A percentile compares a stretch with the other conserved stretches of the same genome.
These are phyloP conservation scores for honey bee (Apis mellifera) DNA, from an alignment of 1,140 invertebrate species.

Conservation along the genomic window DNA sequence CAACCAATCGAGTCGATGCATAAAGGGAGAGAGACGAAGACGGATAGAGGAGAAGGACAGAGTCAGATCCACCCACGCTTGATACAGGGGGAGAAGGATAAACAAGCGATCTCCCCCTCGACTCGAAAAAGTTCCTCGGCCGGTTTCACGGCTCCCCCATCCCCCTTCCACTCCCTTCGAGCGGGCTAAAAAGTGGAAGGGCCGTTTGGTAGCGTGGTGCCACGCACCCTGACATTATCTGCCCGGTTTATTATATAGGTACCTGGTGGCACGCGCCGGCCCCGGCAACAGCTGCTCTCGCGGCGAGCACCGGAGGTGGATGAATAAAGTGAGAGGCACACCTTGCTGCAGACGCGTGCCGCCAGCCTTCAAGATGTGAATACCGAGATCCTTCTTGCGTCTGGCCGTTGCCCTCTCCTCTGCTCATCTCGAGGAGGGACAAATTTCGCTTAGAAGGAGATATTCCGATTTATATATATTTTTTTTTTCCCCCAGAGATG, in stretches of 20 bases:
- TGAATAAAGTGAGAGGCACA: constrained; percentile 76
- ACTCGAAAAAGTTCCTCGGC: constrained; percentile 48
- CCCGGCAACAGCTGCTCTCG: constrained; percentile 77
- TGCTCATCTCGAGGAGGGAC: constrained; percentile 55
- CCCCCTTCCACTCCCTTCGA: neutral
- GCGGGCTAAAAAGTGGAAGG: constrained; percentile 30
- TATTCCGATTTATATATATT: too few species aligned
- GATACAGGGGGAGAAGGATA: constrained; percentile 37
- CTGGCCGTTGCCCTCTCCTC: constrained; percentile 73
- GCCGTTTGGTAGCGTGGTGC: constrained; percentile 69
- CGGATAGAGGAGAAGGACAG: too few species aligned
- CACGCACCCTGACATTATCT: constrained; percentile 79
- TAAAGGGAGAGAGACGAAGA: neutral
- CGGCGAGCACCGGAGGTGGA: constrained; percentile 68
- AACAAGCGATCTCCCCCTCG: constrained; percentile 51
- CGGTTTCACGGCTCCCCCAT: constrained; percentile 24
- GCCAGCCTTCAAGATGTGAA: constrained; percentile 76
- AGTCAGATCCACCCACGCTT: constrained; percentile 48
- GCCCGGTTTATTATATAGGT: constrained; percentile 78
- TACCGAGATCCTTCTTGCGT: constrained; percentile 74
- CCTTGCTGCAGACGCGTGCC: constrained; percentile 77
- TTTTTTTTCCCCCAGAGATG: too few species aligned
- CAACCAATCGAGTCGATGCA: neutral
- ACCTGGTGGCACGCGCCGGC: constrained; percentile 81
- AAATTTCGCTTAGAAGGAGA: constrained; percentile 20